Evolutionary conservation across 2,888 invertebrate species (phyloP).

Genomic region (Calliphora vomitoria): DNA sequence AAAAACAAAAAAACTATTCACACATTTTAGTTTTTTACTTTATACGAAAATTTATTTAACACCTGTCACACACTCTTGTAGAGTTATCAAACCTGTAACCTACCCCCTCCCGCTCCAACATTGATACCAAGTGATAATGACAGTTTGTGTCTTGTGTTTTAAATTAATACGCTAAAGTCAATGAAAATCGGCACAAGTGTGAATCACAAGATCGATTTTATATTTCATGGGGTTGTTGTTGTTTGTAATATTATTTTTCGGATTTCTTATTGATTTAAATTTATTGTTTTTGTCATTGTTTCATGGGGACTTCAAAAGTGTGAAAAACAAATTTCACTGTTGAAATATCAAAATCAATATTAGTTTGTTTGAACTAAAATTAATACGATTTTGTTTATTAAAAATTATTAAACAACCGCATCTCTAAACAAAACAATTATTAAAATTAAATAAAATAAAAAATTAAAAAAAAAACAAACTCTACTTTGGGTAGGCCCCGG

Average conservation of each 20-base stretch:
- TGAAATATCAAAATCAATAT: constrained; percentile 42
- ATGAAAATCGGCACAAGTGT: constrained; percentile 15
- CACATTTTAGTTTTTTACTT: not conserved
- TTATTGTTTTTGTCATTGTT: constrained; percentile 24
- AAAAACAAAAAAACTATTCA: constrained; percentile 2
- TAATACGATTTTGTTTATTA: constrained; percentile 6
- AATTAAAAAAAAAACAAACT: constrained; percentile 1
- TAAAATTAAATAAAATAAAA: not conserved
- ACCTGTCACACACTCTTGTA: not conserved
- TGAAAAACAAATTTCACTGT: constrained; percentile 56
- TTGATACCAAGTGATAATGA: constrained; percentile 12
- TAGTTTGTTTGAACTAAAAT: constrained; percentile 18
- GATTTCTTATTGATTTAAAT: not conserved
- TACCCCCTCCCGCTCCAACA: not conserved
- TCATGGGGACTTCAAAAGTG: constrained; percentile 19
- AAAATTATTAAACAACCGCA: constrained; percentile 15
- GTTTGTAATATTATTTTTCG: not conserved
- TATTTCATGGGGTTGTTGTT: not conserved
- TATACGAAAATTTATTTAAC: constrained; percentile 14
- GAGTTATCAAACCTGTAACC: not conserved
- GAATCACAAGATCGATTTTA: constrained; percentile 17
- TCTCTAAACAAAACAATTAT: not conserved
- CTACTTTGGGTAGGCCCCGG: constrained; percentile 76
- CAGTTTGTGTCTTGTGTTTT: constrained; percentile 6
- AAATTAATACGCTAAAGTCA: constrained; percentile 16